Percentiles rank a stretch among this genome's conserved stretches.
Conservation (phyloP, 2,113 vertebrate species). For the Cavia aperea region DNA sequence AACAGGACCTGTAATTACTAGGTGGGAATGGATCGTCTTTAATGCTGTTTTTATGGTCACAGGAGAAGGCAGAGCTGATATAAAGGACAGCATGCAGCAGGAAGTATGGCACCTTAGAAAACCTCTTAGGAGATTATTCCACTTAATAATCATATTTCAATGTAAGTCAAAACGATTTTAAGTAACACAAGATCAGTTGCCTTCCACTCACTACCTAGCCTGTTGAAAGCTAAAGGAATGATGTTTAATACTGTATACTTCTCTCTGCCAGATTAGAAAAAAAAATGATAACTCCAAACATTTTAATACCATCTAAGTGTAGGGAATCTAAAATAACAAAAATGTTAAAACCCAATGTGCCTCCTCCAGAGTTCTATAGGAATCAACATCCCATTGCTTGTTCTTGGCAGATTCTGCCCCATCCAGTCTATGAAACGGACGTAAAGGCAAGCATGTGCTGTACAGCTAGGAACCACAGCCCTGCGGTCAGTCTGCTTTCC, state of each 20-base stretch:
- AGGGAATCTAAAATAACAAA: neutral
- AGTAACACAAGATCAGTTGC: neutral
- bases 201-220: neutral
- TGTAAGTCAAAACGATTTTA: neutral
- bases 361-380: neutral
- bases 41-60: neutral
- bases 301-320: neutral
- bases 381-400: neutral
- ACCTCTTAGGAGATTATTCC: neutral
- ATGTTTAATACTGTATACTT: neutral
- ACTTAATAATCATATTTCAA: slow-evolving; percentile 38
- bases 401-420: neutral
- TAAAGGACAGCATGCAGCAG: neutral
- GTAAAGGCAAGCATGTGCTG: neutral
- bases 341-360: neutral
- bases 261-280: neutral
- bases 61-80: neutral
- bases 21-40: neutral
- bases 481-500: neutral
- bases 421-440: neutral
- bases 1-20: neutral
- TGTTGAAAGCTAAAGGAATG: neutral
- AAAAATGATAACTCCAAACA: neutral
- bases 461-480: neutral
- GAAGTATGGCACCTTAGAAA: neutral